Evolutionary conservation across 2,888 invertebrate genomes (phyloP).

Genomic region (Hyposoter didymator): DNA sequence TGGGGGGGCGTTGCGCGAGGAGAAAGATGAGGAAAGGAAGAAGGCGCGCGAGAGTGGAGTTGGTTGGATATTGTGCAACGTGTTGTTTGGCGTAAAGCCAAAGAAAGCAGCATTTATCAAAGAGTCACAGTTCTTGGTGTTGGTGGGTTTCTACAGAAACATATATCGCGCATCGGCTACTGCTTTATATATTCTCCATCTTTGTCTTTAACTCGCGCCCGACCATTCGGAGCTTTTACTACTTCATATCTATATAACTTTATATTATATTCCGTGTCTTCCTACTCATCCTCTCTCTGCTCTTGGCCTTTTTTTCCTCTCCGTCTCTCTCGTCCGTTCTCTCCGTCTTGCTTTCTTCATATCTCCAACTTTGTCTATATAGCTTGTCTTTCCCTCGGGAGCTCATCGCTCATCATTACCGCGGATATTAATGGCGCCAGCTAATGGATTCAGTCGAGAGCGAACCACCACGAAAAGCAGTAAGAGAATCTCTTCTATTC

Average conservation of each 20-base stretch:
- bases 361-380: slow-evolving; percentile 56
- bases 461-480: slow-evolving; percentile 64
- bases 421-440: slow-evolving; percentile 80
- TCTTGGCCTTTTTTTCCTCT: slow-evolving; percentile 45
- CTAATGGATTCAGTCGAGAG: slow-evolving; percentile 81
- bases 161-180: slow-evolving; percentile 36
- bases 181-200: slow-evolving; percentile 43
- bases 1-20: slow-evolving; percentile 41
- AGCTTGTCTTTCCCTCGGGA: slow-evolving; percentile 70
- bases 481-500: slow-evolving; percentile 73
- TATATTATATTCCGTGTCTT: slow-evolving; percentile 61
- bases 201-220: slow-evolving; percentile 51
- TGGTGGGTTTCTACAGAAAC: slow-evolving; percentile 46
- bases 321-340: not conserved
- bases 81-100: slow-evolving; percentile 78
- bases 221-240: slow-evolving; percentile 30
- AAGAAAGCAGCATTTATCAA: slow-evolving; percentile 80
- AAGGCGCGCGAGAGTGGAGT: slow-evolving; percentile 32
- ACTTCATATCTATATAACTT: slow-evolving; percentile 44
- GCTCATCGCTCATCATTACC: slow-evolving; percentile 81
- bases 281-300: slow-evolving; percentile 42
- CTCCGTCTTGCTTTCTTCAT: slow-evolving; percentile 35
- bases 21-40: slow-evolving; percentile 51
- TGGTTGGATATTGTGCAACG: slow-evolving; percentile 76
- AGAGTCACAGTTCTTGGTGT: slow-evolving; percentile 66